Percentiles rank a stretch among this genome's conserved stretches.
Evolutionary conservation across 2,113 vertebrate species (phyloP).

Genomic region (Hiodon tergisus): DNA sequence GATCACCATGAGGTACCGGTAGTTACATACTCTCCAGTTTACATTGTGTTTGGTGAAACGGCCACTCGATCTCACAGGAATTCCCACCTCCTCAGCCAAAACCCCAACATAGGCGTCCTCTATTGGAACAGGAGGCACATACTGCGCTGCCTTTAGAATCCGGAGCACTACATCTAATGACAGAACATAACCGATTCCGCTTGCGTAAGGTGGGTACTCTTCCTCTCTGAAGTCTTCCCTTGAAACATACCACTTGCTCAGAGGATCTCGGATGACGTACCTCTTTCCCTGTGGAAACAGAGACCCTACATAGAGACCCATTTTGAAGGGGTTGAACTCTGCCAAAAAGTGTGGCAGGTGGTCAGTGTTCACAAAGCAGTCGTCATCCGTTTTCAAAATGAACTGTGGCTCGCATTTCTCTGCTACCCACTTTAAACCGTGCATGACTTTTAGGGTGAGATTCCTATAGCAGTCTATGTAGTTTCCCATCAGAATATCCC

Average conservation of each 20-base stretch:
- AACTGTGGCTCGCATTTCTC: neutral
- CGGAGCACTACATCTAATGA: neutral
- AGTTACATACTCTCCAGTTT: slow-evolving; percentile 19
- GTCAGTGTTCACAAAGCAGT: slow-evolving; percentile 34
- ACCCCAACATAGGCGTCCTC: slow-evolving; percentile 29
- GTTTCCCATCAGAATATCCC: slow-evolving; percentile 22
- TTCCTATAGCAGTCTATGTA: slow-evolving; percentile 28
- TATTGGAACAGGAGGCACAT: fast-evolving
- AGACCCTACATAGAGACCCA: fast-evolving
- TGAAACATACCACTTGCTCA: slow-evolving; percentile 26
- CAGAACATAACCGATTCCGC: slow-evolving; percentile 7
- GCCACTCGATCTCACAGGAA: neutral
- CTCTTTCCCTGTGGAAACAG: slow-evolving; percentile 31
- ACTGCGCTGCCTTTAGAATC: neutral
- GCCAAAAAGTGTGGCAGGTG: slow-evolving; percentile 20
- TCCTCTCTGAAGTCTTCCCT: neutral
- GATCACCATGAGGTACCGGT: slow-evolving; percentile 28
- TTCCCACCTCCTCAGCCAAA: neutral
- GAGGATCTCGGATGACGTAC: slow-evolving; percentile 13
- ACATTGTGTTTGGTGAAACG: slow-evolving; percentile 19
- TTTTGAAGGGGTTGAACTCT: neutral
- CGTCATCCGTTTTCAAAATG: slow-evolving; percentile 23
- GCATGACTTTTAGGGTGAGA: slow-evolving; percentile 34
- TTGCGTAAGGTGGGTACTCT: fast-evolving
- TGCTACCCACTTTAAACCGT: slow-evolving; percentile 19